A percentile compares a stretch with the other conserved stretches of the same genome.
phyloP scores from a whole-genome alignment of 2,888 invertebrate genomes.

The Perdita meconis region DNA sequence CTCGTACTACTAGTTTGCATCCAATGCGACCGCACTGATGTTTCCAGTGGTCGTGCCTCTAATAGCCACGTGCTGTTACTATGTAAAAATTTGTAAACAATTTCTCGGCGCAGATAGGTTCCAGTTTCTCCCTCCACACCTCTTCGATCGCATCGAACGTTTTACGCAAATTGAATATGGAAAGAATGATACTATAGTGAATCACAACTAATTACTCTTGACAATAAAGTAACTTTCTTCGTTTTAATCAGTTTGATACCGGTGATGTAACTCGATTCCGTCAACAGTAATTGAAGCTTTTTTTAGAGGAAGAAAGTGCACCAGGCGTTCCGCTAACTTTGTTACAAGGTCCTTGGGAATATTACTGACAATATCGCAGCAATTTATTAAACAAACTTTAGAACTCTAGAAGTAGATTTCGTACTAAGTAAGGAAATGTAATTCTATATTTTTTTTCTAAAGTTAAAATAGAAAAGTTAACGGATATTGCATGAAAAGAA shows the following conservation, averaged over 20 bases:
- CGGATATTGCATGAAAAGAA: too few relatives aligned
- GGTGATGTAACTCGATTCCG: background rate
- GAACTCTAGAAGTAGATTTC: too few relatives aligned
- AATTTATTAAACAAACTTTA: background rate
- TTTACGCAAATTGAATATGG: background rate
- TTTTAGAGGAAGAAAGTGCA: background rate
- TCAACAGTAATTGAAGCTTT: background rate
- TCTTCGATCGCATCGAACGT: background rate
- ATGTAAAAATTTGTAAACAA: constrained; percentile 32
- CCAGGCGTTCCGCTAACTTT: background rate
- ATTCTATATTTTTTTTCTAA: too few relatives aligned
- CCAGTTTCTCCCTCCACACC: constrained; percentile 12
- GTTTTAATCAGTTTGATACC: background rate
- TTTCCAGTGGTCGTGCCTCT: constrained; percentile 18
- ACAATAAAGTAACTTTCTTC: background rate
- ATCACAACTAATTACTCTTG: background rate
- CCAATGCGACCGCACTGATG: constrained; percentile 55
- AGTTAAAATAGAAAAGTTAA: too few relatives aligned
- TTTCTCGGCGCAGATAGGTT: constrained; percentile 9
- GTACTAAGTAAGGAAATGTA: too few relatives aligned
- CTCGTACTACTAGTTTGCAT: constrained; percentile 51
- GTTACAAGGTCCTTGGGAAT: background rate
- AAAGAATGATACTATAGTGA: background rate
- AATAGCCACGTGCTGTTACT: constrained; percentile 37
- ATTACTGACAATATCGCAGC: background rate